phyloP scores from a whole-genome alignment of 2,113 vertebrate genomes.

The Struthidea cinerea region DNA sequence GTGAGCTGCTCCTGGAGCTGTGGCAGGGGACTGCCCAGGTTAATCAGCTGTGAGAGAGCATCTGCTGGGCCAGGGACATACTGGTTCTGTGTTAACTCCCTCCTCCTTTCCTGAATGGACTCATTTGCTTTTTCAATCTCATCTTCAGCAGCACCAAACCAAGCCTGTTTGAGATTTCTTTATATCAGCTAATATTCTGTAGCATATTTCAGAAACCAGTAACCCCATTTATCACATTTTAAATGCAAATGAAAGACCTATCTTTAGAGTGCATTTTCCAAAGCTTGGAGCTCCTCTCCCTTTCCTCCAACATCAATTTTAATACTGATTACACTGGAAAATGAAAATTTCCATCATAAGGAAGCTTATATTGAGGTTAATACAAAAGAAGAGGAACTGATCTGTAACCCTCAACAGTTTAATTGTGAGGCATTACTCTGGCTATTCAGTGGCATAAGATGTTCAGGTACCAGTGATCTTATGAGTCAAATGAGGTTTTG shows the following conservation, averaged over 20 bases:
- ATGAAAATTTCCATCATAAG: background rate
- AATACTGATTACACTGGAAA: background rate
- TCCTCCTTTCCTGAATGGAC: background rate
- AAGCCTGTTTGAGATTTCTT: background rate
- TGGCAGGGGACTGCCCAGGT: background rate
- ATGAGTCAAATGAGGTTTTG: background rate
- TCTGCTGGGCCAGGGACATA: background rate
- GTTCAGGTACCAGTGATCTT: accelerated
- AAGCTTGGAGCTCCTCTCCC: background rate
- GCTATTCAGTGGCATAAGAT: background rate
- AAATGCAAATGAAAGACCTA: background rate
- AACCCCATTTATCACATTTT: background rate
- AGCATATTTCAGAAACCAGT: background rate
- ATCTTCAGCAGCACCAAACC: background rate
- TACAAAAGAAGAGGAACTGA: background rate
- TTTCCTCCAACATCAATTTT: background rate
- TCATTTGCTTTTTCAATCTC: background rate
- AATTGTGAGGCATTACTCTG: background rate
- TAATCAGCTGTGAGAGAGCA: constrained; percentile 27
- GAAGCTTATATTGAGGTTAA: background rate
- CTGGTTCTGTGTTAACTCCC: background rate
- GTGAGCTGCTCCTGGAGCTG: constrained; percentile 39
- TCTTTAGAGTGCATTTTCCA: background rate
- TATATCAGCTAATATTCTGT: background rate
- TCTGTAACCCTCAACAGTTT: background rate